phyloP scores from a whole-genome alignment of 2,113 vertebrate genomes.

The Rhinogobius similis region DNA sequence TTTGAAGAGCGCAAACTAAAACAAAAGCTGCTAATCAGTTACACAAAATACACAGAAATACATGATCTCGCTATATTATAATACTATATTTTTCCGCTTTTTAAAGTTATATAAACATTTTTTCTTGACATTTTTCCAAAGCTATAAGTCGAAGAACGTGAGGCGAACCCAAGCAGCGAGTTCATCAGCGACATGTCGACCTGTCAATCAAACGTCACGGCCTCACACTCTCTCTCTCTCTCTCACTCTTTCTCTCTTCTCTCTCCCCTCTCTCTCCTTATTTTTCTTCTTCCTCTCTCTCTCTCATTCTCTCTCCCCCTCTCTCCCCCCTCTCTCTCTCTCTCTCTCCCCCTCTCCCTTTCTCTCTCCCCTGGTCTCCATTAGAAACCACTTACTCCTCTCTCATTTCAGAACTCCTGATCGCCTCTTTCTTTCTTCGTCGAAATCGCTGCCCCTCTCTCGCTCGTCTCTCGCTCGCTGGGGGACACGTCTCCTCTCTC shows the following conservation, averaged over 20 bases:
- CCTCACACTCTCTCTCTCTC: not conserved
- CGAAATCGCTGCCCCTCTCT: constrained; percentile 19
- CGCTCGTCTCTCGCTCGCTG: not conserved
- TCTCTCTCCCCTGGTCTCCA: not conserved
- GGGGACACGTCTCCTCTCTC: not conserved
- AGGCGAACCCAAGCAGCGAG: constrained; percentile 20
- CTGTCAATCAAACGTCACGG: constrained; percentile 12
- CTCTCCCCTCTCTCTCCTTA: too few species aligned
- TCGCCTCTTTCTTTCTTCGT: not conserved
- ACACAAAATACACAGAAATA: too few species aligned
- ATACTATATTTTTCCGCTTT: not conserved
- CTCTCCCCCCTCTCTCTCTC: not conserved
- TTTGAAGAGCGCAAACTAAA: not conserved
- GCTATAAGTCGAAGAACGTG: not conserved
- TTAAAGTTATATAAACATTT: not conserved
- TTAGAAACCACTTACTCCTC: not conserved
- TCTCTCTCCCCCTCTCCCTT: not conserved
- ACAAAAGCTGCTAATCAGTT: too few species aligned
- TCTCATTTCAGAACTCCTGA: not conserved
- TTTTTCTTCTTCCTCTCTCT: too few species aligned
- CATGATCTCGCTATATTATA: too few species aligned
- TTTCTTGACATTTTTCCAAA: not conserved
- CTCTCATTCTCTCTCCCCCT: too few species aligned
- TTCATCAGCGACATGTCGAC: constrained; percentile 17
- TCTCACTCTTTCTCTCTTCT: too few species aligned